Conservation (phyloP, 2,888 invertebrate genomes). For the Troilus luridus region DNA sequence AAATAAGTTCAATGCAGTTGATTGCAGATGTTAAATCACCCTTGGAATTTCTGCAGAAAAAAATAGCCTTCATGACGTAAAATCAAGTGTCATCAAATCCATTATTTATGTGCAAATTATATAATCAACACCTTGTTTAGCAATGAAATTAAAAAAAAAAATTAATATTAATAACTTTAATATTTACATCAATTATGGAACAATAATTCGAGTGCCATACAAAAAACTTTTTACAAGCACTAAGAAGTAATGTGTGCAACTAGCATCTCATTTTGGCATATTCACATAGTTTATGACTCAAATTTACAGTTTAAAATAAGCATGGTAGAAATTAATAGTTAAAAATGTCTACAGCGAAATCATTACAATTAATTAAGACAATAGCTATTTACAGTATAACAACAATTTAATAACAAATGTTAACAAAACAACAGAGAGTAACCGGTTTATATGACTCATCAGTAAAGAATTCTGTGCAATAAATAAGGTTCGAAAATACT, state of each 20-base stretch:
- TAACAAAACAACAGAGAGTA: slow-evolving; percentile 42
- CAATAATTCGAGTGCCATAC: slow-evolving; percentile 51
- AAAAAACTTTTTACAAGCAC: slow-evolving; percentile 54
- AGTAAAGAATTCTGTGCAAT: slow-evolving; percentile 48
- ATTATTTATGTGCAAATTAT: too few species aligned
- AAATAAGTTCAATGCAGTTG: too few species aligned
- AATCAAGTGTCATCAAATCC: too few species aligned
- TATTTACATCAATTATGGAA: slow-evolving; percentile 51
- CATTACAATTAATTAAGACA: slow-evolving; percentile 47
- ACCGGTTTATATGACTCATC: too few species aligned
- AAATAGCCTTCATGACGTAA: too few species aligned
- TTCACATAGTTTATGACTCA: slow-evolving; percentile 31
- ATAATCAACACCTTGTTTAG: background rate
- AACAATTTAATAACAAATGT: slow-evolving; percentile 42
- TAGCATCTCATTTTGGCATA: slow-evolving; percentile 41
- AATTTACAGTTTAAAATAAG: slow-evolving; percentile 34
- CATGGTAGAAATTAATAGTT: slow-evolving; percentile 35
- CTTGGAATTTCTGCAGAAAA: too few species aligned
- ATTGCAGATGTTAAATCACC: too few species aligned
- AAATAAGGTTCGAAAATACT: slow-evolving; percentile 17
- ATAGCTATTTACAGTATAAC: slow-evolving; percentile 48
- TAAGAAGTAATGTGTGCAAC: slow-evolving; percentile 47
- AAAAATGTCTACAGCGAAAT: slow-evolving; percentile 49
- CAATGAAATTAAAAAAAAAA: background rate
- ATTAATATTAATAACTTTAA: slow-evolving; percentile 51